Evolutionary conservation across 2,888 invertebrate genomes (phyloP).

Genomic region (Diploptera punctata): DNA sequence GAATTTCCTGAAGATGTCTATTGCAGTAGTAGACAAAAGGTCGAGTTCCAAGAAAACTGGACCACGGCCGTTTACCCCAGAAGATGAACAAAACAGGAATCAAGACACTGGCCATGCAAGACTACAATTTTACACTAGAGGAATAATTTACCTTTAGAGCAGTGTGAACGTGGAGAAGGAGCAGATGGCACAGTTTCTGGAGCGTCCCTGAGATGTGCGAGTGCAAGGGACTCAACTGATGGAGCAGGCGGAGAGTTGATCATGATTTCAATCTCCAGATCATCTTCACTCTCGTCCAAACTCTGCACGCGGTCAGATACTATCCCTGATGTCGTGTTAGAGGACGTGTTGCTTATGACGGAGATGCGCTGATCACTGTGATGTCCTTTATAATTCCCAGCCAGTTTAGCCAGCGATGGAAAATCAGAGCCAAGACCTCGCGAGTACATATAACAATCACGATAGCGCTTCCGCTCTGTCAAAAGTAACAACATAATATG

Average conservation of each 20-base stretch:
- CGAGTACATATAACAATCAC: conserved; percentile 77
- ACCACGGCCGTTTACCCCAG: too few species aligned
- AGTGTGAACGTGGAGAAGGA: conserved; percentile 17
- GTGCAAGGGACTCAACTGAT: conserved; percentile 83
- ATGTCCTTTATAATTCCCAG: conserved; percentile 54
- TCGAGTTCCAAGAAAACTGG: too few species aligned
- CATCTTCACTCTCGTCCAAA: conserved; percentile 81
- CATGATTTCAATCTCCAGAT: conserved; percentile 70
- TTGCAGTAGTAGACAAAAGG: too few species aligned
- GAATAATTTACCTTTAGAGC: conserved; percentile 30
- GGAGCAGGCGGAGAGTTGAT: conserved; percentile 84
- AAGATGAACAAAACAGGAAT: too few species aligned
- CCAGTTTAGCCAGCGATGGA: conserved; percentile 36
- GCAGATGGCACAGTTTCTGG: conserved; percentile 48
- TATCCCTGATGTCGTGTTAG: conserved; percentile 96
- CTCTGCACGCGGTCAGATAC: conserved; percentile 95
- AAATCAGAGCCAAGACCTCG: conserved; percentile 36
- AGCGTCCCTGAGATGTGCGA: conserved; percentile 76
- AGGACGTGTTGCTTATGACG: conserved; percentile 91
- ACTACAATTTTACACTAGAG: too few species aligned
- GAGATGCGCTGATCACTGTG: conserved; percentile 84
- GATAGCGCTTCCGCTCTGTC: conserved; percentile 66
- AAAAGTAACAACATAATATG: conserved; percentile 40
- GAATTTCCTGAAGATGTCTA: too few species aligned
- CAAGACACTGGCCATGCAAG: too few species aligned